These are phyloP conservation scores for Armadillidium nasatum DNA, from an alignment of 1,140 invertebrate species.

Conservation along the genomic window DNA sequence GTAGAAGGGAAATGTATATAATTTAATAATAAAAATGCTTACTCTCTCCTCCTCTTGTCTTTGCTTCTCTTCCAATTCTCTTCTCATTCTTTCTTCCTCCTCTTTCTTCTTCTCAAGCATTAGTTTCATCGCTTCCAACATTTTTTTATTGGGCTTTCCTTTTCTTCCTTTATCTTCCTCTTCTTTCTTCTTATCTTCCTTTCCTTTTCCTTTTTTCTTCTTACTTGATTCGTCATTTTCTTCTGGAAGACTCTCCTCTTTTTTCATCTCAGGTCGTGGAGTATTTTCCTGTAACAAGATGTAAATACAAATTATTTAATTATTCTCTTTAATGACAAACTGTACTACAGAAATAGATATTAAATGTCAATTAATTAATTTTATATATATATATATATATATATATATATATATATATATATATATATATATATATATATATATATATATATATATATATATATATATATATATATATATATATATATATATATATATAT, in stretches of 20 bases:
- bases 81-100: constrained; percentile 72
- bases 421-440: too few species aligned
- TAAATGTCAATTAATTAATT: too few species aligned
- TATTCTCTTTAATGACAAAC: too few species aligned
- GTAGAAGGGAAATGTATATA: too few species aligned
- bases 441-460: too few species aligned
- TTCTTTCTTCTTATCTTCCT: constrained; percentile 50
- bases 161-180: constrained; percentile 51
- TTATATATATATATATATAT: too few species aligned
- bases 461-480: too few species aligned
- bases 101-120: constrained; percentile 80
- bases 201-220: constrained; percentile 57
- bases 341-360: too few species aligned
- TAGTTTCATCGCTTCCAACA: constrained; percentile 83
- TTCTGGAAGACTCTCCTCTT: constrained; percentile 48
- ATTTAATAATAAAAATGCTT: constrained; percentile 44
- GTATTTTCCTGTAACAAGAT: too few species aligned
- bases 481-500: too few species aligned
- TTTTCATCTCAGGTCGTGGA: constrained; percentile 43
- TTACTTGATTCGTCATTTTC: constrained; percentile 56
- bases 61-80: constrained; percentile 74
- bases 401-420: too few species aligned
- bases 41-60: constrained; percentile 76
- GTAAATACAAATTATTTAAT: too few species aligned
- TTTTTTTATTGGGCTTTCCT: constrained; percentile 65